Evolutionary conservation across 2,113 vertebrate species (phyloP).

Genomic region (Steatornis caripensis): DNA sequence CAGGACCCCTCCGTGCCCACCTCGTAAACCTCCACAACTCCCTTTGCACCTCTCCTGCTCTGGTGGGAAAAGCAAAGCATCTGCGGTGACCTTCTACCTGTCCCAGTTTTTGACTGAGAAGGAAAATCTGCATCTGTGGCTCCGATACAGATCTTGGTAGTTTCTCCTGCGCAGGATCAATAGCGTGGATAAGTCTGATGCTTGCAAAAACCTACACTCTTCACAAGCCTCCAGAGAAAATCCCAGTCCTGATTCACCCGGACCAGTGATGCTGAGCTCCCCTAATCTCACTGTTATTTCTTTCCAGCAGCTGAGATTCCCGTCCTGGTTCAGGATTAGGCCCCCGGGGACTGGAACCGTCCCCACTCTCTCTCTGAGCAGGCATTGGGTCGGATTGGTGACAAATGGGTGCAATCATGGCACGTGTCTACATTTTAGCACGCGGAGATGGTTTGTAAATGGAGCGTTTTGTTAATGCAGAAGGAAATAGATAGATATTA

Average conservation of each 20-base stretch:
- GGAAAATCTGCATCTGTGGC: background rate
- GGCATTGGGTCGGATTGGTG: background rate
- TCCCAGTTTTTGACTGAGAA: background rate
- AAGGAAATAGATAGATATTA: slow-evolving; percentile 9
- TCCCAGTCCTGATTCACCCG: background rate
- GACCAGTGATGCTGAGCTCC: background rate
- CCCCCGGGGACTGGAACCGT: too few species aligned
- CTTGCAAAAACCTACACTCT: background rate
- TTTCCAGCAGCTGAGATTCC: background rate
- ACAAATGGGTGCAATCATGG: background rate
- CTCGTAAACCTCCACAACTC: rapidly evolving
- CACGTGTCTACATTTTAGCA: background rate
- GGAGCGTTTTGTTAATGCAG: background rate
- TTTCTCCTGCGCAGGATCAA: background rate
- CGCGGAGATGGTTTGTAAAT: background rate
- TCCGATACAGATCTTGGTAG: background rate
- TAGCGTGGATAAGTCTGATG: rapidly evolving
- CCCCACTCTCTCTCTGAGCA: background rate
- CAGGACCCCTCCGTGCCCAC: rapidly evolving
- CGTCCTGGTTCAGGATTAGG: background rate
- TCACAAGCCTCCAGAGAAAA: background rate
- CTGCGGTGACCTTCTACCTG: background rate
- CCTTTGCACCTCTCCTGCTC: background rate
- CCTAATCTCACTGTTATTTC: background rate
- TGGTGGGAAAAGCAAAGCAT: background rate